Conservation (phyloP, 2,113 vertebrate species). For the Brachyistius frenatus region DNA sequence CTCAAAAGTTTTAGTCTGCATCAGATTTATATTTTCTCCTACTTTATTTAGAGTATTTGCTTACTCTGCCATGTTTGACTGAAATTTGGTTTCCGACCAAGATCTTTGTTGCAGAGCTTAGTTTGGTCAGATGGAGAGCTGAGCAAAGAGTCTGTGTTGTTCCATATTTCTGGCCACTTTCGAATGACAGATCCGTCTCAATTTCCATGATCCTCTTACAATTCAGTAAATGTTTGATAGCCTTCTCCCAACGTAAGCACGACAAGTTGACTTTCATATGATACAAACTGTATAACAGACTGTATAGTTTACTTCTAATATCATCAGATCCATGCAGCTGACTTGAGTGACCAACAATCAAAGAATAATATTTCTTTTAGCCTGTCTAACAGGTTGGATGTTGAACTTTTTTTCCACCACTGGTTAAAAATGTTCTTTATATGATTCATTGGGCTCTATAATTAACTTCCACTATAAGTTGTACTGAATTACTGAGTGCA, state of each 20-base stretch:
- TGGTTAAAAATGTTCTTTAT: constrained; percentile 55
- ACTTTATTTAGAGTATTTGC: neutral
- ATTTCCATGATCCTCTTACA: constrained; percentile 5
- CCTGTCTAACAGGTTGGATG: constrained; percentile 1
- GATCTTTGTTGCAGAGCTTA: neutral
- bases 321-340: too few species aligned
- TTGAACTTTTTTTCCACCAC: constrained; percentile 13
- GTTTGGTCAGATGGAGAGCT: constrained; percentile 10
- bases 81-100: neutral
- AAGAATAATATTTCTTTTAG: neutral
- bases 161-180: neutral
- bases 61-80: neutral
- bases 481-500: constrained; percentile 80
- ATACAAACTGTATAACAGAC: too few species aligned
- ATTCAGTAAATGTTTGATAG: constrained; percentile 17
- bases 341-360: neutral
- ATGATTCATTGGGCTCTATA: constrained; percentile 70
- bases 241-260: neutral
- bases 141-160: neutral
- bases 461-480: constrained; percentile 75
- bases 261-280: too few species aligned
- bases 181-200: neutral
- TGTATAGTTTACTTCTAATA: too few species aligned
- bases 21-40: constrained; percentile 1
- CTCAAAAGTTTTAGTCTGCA: neutral